phyloP scores from a whole-genome alignment of 2,797 vertebrate genomes.

The Micrastur ruficollis region DNA sequence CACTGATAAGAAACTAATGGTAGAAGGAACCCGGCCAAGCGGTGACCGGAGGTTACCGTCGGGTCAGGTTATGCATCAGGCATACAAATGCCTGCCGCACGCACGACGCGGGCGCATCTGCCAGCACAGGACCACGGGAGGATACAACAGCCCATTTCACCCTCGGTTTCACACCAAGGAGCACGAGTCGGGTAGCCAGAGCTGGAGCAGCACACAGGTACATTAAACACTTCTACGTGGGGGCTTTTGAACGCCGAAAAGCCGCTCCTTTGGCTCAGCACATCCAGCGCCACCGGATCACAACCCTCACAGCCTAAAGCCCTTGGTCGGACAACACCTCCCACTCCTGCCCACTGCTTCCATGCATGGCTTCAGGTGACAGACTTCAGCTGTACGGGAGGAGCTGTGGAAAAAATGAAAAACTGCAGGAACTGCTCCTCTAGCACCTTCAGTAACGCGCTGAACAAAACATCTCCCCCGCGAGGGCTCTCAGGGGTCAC shows the following conservation, averaged over 20 bases:
- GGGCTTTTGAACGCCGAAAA: neutral
- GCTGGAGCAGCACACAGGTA: neutral
- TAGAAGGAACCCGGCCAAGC: neutral
- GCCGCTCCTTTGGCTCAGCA: neutral
- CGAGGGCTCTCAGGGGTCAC: rapidly evolving
- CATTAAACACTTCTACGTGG: rapidly evolving
- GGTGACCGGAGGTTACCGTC: neutral
- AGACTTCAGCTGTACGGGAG: neutral
- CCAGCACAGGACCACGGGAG: neutral
- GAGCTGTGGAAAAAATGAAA: rapidly evolving
- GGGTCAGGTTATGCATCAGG: neutral
- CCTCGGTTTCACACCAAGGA: neutral
- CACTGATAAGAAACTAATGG: neutral
- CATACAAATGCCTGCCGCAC: neutral
- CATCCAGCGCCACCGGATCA: neutral
- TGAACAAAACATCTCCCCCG: neutral
- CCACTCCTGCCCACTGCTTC: neutral
- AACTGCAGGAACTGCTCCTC: neutral
- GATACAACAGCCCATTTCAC: neutral
- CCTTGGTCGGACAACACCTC: neutral
- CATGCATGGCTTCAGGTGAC: neutral
- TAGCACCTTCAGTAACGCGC: rapidly evolving
- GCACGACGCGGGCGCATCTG: neutral
- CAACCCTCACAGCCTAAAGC: neutral
- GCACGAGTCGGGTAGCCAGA: rapidly evolving